Base-by-base conservation (phyloP, 1,140 invertebrate species). In the Hyles euphorbiae region DNA sequence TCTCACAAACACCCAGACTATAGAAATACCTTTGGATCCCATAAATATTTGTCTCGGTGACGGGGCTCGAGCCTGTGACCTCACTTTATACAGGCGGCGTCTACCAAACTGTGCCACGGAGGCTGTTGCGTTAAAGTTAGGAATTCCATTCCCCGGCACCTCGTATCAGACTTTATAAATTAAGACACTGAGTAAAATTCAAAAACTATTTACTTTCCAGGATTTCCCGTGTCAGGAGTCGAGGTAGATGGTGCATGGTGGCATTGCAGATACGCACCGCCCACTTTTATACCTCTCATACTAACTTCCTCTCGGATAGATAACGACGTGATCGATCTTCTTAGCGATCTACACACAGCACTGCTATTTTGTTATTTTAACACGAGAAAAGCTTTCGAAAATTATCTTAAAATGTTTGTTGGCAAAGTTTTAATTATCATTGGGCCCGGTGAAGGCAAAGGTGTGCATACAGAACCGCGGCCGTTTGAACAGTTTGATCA, bases 361-460 rank as follows among this genome's bases (percentile, higher is more conserved):
- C 67, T 95, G 52, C 68, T 95, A 33, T 95, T 95, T 73, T 95
- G 94, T 70, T 95, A 95, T 70, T 95, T 95, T 70, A 95, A 95
- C 66, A 92, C 94, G 63, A 90, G 91, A 1, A 43, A 56, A 5
- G 93, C 93, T 11, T 95, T 95, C 79, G 59, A 83, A 5, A 80
- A 93, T 6, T 95, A 95, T 71, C 74, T 95, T n/a, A 74, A 85
- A 36, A 67, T 88, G 50, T 95, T 91, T 73, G 71, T 75, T 3
- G 94, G 94, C 2, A 85, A 83, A 32, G 85, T 92, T 48, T 65
- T 95, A 5, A 89, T 95, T 59, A 91, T 95, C 9, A 93, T 95
- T 65, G 94, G 94, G 3, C 94, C 94, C 0, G 87, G 83, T n/a
- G 78, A 91, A n/a, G 90, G 89, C 1, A 78, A 90, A 61, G 90